Evolutionary conservation across 1,140 invertebrate species (phyloP), one percentile per base, ranked within the genome.

Genomic region (Lepidurus apus): DNA sequence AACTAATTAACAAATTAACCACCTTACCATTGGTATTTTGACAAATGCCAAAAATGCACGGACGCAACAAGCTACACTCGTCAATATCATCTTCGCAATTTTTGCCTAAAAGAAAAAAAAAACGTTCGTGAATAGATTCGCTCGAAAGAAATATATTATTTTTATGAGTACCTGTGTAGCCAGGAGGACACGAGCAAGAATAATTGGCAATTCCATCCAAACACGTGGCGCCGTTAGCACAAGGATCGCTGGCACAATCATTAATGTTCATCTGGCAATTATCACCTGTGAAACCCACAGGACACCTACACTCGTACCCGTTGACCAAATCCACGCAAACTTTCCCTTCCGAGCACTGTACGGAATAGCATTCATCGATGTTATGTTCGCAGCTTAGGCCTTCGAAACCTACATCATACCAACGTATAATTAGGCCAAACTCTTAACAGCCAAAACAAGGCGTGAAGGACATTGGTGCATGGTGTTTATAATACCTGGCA

Each of bases 1-100:
- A 34, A 74, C 42, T 17, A 42, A 43, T 0, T 43, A 17, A 11
- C 10, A 74, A 44, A 74, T 1, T 21, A 26, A 42, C 11, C n/a
- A 79, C 74, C 42, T 45, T 82, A 84, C 84, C 84, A 77, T 80
- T 83, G 7, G 87, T 88, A 84, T 95, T 95, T 43, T 92, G 85
- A 84, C 94, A 96, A 73, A 95, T 93, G 4, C 94, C 94, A 83
- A 93, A 87, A 80, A 92, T 91, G 83, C 94, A 96, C 47, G 93
- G 89, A 0, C 74, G 73, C 83, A 85, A 85, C 53, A 88, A 81
- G 42, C 87, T 84, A 84, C 94, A 96, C 84, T 95, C 94, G 82
- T 96, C 89, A 21, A 95, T 89, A 83, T 96, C 93, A 73, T 87
- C 84, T 78, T 91, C 90, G 83, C 93, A 95, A 77, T 88, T 86